phyloP scores from a whole-genome alignment of 2,888 invertebrate species.

The Ichneumoninae sp. region DNA sequence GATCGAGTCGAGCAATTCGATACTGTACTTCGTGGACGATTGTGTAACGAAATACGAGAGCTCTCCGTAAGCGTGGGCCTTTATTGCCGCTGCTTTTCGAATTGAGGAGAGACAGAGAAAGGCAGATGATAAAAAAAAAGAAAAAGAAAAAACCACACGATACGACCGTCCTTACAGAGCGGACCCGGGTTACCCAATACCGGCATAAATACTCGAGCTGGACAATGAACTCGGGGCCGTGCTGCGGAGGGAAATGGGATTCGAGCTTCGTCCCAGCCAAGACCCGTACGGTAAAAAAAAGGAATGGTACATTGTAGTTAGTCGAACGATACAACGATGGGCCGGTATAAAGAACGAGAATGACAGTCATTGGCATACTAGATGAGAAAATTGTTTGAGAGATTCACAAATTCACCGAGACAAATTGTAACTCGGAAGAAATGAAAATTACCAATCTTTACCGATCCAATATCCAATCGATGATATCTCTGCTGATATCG shows the following conservation, averaged over 20 bases:
- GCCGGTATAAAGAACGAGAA: neutral
- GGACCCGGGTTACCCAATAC: constrained; percentile 24
- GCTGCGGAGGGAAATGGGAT: constrained; percentile 7
- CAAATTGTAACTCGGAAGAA: too few species aligned
- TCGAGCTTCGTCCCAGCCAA: neutral
- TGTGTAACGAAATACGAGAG: constrained; percentile 27
- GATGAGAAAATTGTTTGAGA: too few species aligned
- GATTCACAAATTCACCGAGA: too few species aligned
- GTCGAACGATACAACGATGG: neutral
- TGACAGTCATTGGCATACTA: neutral
- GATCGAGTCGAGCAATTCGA: constrained; percentile 12
- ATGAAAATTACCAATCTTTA: too few species aligned
- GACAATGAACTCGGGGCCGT: constrained; percentile 1
- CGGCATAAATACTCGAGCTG: neutral
- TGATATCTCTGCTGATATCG: too few species aligned
- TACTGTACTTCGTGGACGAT: constrained; percentile 21
- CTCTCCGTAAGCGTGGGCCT: neutral
- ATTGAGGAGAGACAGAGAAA: constrained; percentile 6
- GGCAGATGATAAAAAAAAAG: constrained; percentile 21
- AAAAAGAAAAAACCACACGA: neutral
- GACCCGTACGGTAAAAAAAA: neutral
- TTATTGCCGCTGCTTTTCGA: neutral
- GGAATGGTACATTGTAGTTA: neutral
- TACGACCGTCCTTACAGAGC: neutral
- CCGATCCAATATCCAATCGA: too few species aligned